These are phyloP conservation scores for Oryctolagus cuniculus DNA, from an alignment of 2,113 vertebrate species.

Conservation along the genomic window DNA sequence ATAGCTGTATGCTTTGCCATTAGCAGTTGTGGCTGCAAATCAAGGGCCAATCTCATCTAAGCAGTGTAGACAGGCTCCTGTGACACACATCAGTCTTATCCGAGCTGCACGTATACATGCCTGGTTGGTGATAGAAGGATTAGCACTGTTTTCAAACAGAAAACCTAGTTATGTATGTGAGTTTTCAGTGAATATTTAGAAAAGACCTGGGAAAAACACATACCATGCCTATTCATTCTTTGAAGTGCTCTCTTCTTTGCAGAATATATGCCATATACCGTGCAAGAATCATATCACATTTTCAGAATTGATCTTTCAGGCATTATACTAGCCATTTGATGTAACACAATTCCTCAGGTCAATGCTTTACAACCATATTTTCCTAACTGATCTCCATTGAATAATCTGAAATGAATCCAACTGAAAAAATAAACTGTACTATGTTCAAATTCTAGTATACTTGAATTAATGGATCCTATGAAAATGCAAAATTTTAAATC, in stretches of 20 bases:
- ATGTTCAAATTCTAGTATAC: background rate
- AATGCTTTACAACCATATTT: background rate
- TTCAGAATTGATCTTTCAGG: background rate
- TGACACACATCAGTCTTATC: constrained; percentile 51
- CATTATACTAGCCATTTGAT: background rate
- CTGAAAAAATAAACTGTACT: background rate
- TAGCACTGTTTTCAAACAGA: constrained; percentile 66
- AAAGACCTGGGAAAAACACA: background rate
- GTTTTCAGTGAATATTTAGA: constrained; percentile 13
- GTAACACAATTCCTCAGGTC: background rate
- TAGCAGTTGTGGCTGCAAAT: constrained; percentile 79
- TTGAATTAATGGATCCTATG: background rate
- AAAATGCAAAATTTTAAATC: constrained; percentile 45
- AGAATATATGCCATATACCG: background rate
- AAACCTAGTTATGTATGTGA: constrained; percentile 21
- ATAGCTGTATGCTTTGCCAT: constrained; percentile 72
- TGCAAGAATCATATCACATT: background rate
- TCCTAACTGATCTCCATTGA: background rate
- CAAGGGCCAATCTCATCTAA: constrained; percentile 63
- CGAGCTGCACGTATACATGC: background rate
- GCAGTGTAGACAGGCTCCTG: constrained; percentile 56
- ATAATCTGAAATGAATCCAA: constrained; percentile 21
- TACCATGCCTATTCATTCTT: background rate
- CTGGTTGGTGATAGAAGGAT: constrained; percentile 67
- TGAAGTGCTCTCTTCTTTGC: background rate